These are phyloP conservation scores for Protobothrops mucrosquamatus DNA, from an alignment of 2,113 vertebrate species.

Conservation along the genomic window DNA sequence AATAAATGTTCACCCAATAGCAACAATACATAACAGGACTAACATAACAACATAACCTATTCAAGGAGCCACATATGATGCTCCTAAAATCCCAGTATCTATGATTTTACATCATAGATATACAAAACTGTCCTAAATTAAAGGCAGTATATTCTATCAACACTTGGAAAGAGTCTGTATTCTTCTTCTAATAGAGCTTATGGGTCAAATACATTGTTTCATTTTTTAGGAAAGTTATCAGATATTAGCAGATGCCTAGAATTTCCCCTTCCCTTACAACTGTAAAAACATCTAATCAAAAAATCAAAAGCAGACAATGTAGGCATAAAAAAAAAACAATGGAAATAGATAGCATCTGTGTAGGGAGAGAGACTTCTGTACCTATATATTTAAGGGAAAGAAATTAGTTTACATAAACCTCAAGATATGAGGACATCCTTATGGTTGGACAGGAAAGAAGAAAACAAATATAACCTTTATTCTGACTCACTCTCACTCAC, in stretches of 20 bases:
- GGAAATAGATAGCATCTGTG: constrained; percentile 20
- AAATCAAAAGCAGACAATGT: constrained; percentile 29
- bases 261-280: not conserved
- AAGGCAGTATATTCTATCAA: not conserved
- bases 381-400: not conserved
- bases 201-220: accelerated
- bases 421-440: constrained; percentile 18
- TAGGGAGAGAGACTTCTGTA: not conserved
- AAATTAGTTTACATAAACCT: constrained; percentile 19
- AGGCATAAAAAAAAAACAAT: constrained; percentile 39
- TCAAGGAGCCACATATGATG: not conserved
- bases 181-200: accelerated
- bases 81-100: not conserved
- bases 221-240: constrained; percentile 23
- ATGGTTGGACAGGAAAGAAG: not conserved
- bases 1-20: not conserved
- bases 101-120: not conserved
- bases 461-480: not conserved
- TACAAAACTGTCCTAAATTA: not conserved
- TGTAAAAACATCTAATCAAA: constrained; percentile 11
- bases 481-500: not conserved
- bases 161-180: constrained; percentile 17
- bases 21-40: not conserved
- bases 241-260: constrained; percentile 28
- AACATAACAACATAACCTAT: not conserved